phyloP scores from a whole-genome alignment of 2,113 vertebrate species.

The Phalacrocorax aristotelis region DNA sequence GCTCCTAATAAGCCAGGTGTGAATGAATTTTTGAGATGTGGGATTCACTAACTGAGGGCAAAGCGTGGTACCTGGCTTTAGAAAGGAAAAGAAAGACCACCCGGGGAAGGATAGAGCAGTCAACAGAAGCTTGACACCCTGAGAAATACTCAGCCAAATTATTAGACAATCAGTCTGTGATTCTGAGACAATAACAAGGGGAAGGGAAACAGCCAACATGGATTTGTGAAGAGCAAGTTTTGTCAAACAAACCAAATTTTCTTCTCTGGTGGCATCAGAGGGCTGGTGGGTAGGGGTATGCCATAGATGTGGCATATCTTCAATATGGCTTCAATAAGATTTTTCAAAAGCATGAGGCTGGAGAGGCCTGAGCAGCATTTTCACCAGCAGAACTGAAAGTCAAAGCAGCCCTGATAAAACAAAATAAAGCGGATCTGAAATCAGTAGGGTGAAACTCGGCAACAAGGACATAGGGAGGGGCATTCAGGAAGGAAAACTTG shows the following conservation, averaged over 20 bases:
- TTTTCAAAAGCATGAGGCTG: not conserved
- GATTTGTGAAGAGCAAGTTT: not conserved
- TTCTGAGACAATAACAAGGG: not conserved
- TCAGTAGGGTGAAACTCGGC: not conserved
- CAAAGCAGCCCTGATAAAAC: not conserved
- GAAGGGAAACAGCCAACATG: accelerated
- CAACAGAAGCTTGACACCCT: not conserved
- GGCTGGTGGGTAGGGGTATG: not conserved
- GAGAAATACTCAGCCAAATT: not conserved
- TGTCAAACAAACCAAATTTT: not conserved
- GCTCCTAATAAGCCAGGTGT: not conserved
- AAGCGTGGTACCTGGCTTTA: not conserved
- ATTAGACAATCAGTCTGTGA: not conserved
- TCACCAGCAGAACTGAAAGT: not conserved
- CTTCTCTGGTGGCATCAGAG: not conserved
- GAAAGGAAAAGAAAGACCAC: not conserved
- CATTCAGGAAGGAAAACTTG: not conserved
- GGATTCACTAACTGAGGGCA: not conserved
- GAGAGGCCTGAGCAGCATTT: not conserved
- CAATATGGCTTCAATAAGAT: not conserved
- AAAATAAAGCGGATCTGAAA: not conserved
- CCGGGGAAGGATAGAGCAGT: not conserved
- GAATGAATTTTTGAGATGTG: not conserved
- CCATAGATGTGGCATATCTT: not conserved
- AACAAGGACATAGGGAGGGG: accelerated